Base-by-base conservation (phyloP, 2,113 vertebrate species). In the Syrrhaptes paradoxus region DNA sequence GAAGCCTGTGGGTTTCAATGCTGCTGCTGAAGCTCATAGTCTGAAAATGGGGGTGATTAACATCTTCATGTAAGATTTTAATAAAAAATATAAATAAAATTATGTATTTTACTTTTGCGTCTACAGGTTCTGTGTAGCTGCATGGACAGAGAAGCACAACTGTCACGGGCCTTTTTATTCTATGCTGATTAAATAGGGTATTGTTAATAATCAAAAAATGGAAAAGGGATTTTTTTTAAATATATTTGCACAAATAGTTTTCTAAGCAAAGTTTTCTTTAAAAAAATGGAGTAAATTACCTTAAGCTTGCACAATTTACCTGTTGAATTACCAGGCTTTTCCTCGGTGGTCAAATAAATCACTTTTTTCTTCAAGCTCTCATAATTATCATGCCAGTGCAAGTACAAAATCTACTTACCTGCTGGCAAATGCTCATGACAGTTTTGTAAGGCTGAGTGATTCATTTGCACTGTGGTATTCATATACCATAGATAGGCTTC, bases 391-490 rank as follows among this genome's bases (percentile, higher is more conserved):
- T 85, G 76, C 34, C 78, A 90, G 38, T 52, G 63, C 82, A 93
- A 89, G 90, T 80, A 89, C 48, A 90, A 93, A 95, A 85, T 82
- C 89, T 91, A 71, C 82, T 88, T 85, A 87, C 85, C 66, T 77
- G 25, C 66, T 80, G 81, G 76, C 55, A 88, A 91, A 85, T 61
- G 41, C 55, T 94, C 59, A 43, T 49, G 80, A 85, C 85, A 92
- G 45, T 88, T 96, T 84, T 93, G 76, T 78, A 91, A 95, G 89
- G 52, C 66, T 93, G 93, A 95, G 66, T 94, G 96, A 96, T 89
- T 98, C 94, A 96, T 95, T 96, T 97, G 80, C 86, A 92, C 94
- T 91, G 89, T 84, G 92, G 74, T 92, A 94, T 97, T 98, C 96
- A 96, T 93, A 79, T 45, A 84, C 73, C 77, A 90, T 77, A 91